A percentile compares a stretch with the other conserved stretches of the same genome.
Evolutionary conservation across 2,113 vertebrate species (phyloP).

Genomic region (Stigmatopora argus): DNA sequence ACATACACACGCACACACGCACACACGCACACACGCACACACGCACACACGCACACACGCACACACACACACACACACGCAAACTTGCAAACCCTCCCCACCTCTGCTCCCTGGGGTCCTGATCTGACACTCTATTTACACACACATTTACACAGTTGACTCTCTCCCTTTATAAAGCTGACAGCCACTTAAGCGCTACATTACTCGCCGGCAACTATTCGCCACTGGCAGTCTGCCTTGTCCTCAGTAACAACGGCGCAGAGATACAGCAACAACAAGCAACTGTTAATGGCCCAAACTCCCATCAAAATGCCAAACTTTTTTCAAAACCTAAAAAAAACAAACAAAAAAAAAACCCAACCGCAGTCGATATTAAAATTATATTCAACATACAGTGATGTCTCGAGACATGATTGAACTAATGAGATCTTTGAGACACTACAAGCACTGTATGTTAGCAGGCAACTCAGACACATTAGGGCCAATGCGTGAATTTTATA

Average conservation of each 20-base stretch:
- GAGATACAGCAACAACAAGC: slow-evolving; percentile 39
- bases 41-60: slow-evolving; percentile 36
- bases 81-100: slow-evolving; percentile 40
- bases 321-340: background rate
- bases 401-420: no score
- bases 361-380: background rate
- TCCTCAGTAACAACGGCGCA: slow-evolving; percentile 57
- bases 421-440: no score
- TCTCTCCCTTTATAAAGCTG: slow-evolving; percentile 66
- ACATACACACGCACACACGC: slow-evolving; percentile 27
- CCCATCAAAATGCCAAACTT: background rate
- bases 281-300: slow-evolving; percentile 12
- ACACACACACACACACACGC: slow-evolving; percentile 24
- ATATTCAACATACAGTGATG: background rate
- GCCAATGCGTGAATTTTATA: background rate
- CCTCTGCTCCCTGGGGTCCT: slow-evolving; percentile 67
- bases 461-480: no score
- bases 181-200: slow-evolving; percentile 72
- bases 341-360: background rate
- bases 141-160: slow-evolving; percentile 68
- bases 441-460: no score
- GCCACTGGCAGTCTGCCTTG: slow-evolving; percentile 54
- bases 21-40: no score
- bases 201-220: slow-evolving; percentile 63
- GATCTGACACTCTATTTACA: slow-evolving; percentile 73